A percentile compares a stretch with the other conserved stretches of the same genome.
Evolutionary conservation across 2,113 vertebrate species (phyloP).

Genomic region (Leucoraja erinaceus): DNA sequence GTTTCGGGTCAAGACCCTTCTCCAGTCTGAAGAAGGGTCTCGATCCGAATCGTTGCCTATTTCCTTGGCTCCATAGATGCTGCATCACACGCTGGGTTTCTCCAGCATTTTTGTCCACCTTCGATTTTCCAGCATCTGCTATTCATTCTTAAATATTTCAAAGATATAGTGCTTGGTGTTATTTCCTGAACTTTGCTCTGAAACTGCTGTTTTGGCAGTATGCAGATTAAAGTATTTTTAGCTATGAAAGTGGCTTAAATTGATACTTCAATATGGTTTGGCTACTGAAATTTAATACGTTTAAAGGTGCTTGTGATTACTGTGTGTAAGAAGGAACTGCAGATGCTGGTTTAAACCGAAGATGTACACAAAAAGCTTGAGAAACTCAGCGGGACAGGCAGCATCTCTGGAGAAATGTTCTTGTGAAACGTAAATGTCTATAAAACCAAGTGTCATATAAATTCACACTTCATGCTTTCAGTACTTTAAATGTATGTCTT

Average conservation of each 20-base stretch:
- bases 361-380: no score
- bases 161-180: neutral
- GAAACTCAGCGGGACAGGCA: no score
- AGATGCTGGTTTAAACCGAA: no score
- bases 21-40: no score
- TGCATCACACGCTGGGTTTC: no score
- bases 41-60: no score
- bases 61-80: no score
- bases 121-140: no score
- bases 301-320: neutral
- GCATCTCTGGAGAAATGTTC: no score
- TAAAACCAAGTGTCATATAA: neutral
- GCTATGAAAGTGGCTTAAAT: neutral
- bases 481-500: neutral
- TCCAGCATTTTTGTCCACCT: no score
- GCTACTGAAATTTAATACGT: neutral
- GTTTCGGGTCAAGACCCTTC: no score
- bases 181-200: neutral
- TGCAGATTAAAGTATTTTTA: neutral
- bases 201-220: neutral
- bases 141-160: neutral
- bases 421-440: neutral
- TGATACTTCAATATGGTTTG: neutral
- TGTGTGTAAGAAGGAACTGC: neutral
- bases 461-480: neutral